These are phyloP conservation scores for Myopa tessellatipennis DNA, from an alignment of 2,888 invertebrate species.

Conservation along the genomic window DNA sequence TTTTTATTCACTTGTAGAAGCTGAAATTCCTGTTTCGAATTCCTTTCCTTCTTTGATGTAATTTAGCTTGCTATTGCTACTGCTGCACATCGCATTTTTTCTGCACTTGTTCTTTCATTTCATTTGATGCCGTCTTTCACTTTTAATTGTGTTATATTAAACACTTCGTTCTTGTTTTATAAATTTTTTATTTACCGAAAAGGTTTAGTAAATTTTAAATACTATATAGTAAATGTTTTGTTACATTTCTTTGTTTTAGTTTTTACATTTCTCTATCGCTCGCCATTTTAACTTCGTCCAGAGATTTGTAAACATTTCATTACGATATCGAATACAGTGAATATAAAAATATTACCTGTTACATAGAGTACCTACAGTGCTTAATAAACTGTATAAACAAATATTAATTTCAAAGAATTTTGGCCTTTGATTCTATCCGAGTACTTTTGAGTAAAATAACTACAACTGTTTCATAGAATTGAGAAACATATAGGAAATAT, in stretches of 20 bases:
- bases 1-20: conserved; percentile 11
- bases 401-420: no score
- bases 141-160: background rate
- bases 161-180: background rate
- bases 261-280: conserved; percentile 4
- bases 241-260: background rate
- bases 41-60: conserved; percentile 47
- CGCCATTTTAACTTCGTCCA: conserved; percentile 30
- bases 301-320: conserved; percentile 17
- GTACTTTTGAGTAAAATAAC: no score
- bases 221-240: background rate
- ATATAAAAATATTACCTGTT: no score
- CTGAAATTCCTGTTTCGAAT: conserved; percentile 43
- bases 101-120: conserved; percentile 20
- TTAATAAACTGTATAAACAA: no score
- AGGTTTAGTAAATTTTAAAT: background rate
- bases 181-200: background rate
- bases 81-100: background rate
- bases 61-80: conserved; percentile 18
- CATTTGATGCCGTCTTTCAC: background rate
- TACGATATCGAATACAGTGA: no score
- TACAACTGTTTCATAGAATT: no score
- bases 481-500: no score
- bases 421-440: no score
- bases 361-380: no score